phyloP scores from a whole-genome alignment of 2,113 vertebrate genomes.

The pig (Sus scrofa) region T2T-Sscrofa CM000818.6:124094001-124094500 shows the following conservation, averaged over 20 bases:
- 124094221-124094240: background rate
- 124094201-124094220: background rate
- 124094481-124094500: background rate
- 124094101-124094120: background rate
- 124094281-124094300: background rate
- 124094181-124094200: background rate
- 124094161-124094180: background rate
- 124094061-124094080: background rate
- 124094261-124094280: background rate
- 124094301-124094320: background rate
- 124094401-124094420: background rate
- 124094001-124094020: background rate
- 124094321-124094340: background rate
- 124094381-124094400: background rate
- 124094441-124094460: background rate
- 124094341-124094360: background rate
- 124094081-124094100: background rate
- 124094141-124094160: background rate
- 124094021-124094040: background rate
- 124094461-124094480: background rate
- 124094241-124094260: background rate
- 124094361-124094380: background rate
- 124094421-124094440: constrained; percentile 5
- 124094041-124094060: background rate
- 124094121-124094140: background rate